Evolutionary conservation across 2,113 vertebrate genomes (phyloP), one percentile per base, ranked within the genome.

Genomic region (Xiphorhynchus elegans): DNA sequence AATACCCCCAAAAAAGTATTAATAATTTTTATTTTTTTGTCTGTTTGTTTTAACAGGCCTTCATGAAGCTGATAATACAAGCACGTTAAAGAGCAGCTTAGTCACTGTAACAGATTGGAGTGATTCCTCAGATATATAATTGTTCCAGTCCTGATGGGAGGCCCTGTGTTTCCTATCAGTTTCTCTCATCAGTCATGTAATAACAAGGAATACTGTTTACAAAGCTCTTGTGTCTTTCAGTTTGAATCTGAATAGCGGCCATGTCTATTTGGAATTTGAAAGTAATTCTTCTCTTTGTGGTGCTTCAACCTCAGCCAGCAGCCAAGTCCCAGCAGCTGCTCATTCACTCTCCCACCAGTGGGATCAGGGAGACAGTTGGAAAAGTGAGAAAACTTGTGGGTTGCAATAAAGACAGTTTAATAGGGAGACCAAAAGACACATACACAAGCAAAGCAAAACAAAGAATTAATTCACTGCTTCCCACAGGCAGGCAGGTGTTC

Each of bases 11-110:
- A 46, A 62, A 24, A 29, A 67, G 7, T 72, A 60, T 18, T 58
- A 64, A 18, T 23, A 21, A 7, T 14, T 26, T 4, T 33, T 64
- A 53, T 72, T 69, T 25, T 39, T 31, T 52, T 58, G 8, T 77
- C 50, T 75, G 25, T 42, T 67, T 96, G 47, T 60, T 80, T 95
- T 79, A 52, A 66, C 94, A 99, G 99, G 98, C 91, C 94, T 97
- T 92, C 98, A 96, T 21, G 99, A 98, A 77, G 96, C 97, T 5
- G 98, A 98, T 86, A 98, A 98, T 23, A 98, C 98, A 73, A 99
- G 98, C 95, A 98, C 98, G 0, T 93, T 98, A 93, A 99, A 99
- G 97, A 99, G 98, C 98, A 99, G 98, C 91, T 93, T 98, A 86
- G 98, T 98, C 75, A 98, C 98, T 14, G 97, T 98, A 92, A 98